These are phyloP conservation scores for Oreotrochilus melanogaster DNA, from an alignment of 2,113 vertebrate genomes.

Conservation along the genomic window DNA sequence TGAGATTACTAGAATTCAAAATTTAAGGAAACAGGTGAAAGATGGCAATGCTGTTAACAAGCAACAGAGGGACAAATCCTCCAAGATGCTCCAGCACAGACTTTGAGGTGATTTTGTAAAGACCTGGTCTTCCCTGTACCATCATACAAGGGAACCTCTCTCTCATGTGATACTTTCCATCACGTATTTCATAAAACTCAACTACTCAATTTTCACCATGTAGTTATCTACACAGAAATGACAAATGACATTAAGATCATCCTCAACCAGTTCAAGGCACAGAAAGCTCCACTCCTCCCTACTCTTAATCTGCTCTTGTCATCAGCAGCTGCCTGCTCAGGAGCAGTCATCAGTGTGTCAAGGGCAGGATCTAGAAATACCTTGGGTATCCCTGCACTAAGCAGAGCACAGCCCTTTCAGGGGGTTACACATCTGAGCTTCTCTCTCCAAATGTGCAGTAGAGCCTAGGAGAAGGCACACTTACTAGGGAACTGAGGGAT, in stretches of 20 bases:
- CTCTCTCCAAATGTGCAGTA: neutral
- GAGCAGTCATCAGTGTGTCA: neutral
- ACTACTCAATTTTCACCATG: neutral
- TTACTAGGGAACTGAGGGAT: neutral
- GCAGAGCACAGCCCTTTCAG: neutral
- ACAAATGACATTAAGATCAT: neutral
- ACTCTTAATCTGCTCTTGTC: neutral
- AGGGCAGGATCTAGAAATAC: neutral
- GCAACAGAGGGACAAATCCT: neutral
- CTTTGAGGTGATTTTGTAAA: neutral
- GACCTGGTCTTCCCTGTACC: neutral
- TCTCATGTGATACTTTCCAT: neutral
- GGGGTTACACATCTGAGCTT: neutral
- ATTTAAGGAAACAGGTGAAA: neutral
- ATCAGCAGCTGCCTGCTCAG: neutral
- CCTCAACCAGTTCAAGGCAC: neutral
- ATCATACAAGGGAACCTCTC: neutral
- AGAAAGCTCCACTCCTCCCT: neutral
- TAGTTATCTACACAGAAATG: neutral
- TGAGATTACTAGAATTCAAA: neutral
- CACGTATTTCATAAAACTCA: neutral
- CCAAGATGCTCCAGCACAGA: neutral
- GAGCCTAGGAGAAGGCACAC: neutral
- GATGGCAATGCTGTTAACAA: neutral
- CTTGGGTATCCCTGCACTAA: neutral